Base-by-base conservation (phyloP, 1,140 invertebrate species). In the Drosophila pseudoananassae region DNA sequence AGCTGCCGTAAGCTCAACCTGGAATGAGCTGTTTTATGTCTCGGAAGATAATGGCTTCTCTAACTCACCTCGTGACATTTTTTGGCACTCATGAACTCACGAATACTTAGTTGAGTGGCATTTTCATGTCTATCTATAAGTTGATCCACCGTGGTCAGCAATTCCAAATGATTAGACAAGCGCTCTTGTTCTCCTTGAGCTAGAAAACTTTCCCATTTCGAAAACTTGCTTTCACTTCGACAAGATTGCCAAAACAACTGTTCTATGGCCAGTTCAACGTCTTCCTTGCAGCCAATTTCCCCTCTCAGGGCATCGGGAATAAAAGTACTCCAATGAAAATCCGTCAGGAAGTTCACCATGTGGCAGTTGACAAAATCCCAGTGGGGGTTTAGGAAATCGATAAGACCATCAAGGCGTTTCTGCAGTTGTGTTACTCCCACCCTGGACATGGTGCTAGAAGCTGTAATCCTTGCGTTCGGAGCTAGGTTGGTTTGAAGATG, bases 31-130 rank as follows among this genome's bases (percentile, higher is more conserved):
- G 1, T n/a, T 2, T 43, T 17, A 15, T 2, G 36, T 29, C 27
- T 27, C 1, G 4, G 20, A 29, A 0, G 2, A 8, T 2, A 15
- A 36, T 36, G 5, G 1, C 2, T 45, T 14, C 0, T 9, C 50
- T 9, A 7, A n/a, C 33, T 2, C 91, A 98, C 96, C 93, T 98
- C 97, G 91, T 98, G 96, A 55, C 93, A 94, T 82, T 98, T 98
- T 90, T 98, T 98, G 23, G 93, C 90, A 9, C 93, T 95, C 96
- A 96, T 97, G 87, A 96, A 96, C 70, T 94, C 93, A 10, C 93
- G 92, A 3, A 94, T 92, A 51, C 76, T 92, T 1, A 94, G 23
- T 9, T 71, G 91, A 3, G 3, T 63, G 49, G 4, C 80, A 69
- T 14, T 91, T 3, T 90, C 91, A 5, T 63, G 56, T 52, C 89